Evolutionary conservation across 2,797 vertebrate genomes (phyloP).

Genomic region (Takifugu ocellatus): DNA sequence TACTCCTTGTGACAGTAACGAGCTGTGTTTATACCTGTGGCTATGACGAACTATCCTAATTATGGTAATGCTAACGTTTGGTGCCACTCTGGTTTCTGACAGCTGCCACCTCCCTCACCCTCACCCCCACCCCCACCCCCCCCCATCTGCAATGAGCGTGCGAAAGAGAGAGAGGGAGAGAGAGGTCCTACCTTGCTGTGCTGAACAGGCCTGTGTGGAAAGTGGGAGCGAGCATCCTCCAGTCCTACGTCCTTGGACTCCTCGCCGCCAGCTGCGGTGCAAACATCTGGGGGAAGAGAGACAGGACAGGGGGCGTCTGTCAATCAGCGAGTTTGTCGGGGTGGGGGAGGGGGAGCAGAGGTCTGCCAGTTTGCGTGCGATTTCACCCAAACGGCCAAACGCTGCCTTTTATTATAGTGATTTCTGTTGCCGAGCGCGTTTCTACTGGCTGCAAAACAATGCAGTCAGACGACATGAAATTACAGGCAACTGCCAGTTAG

Average conservation of each 20-base stretch:
- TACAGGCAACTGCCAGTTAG: slow-evolving; percentile 17
- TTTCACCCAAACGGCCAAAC: too few species aligned
- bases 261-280: slow-evolving; percentile 76
- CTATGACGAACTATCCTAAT: slow-evolving; percentile 65
- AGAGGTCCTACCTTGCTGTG: slow-evolving; percentile 83
- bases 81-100: slow-evolving; percentile 59
- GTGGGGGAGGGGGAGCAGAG: too few species aligned
- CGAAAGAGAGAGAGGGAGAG: neutral
- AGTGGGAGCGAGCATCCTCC: slow-evolving; percentile 74
- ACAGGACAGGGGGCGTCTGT: slow-evolving; percentile 1
- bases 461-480: slow-evolving; percentile 3
- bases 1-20: slow-evolving; percentile 62
- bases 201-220: slow-evolving; percentile 76
- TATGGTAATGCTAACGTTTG: slow-evolving; percentile 62
- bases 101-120: slow-evolving; percentile 40
- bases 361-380: too few species aligned
- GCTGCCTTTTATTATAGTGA: neutral
- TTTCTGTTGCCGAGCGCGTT: slow-evolving; percentile 13
- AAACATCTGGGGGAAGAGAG: slow-evolving; percentile 81
- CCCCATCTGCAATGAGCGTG: slow-evolving; percentile 16
- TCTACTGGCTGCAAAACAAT: slow-evolving; percentile 38
- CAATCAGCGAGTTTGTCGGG: neutral
- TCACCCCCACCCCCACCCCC: neutral
- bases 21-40: slow-evolving; percentile 67
- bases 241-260: slow-evolving; percentile 75